Evolutionary conservation across 2,113 vertebrate species (phyloP), one percentile per base, ranked within the genome.

Genomic region (Vulpes vulpes): DNA sequence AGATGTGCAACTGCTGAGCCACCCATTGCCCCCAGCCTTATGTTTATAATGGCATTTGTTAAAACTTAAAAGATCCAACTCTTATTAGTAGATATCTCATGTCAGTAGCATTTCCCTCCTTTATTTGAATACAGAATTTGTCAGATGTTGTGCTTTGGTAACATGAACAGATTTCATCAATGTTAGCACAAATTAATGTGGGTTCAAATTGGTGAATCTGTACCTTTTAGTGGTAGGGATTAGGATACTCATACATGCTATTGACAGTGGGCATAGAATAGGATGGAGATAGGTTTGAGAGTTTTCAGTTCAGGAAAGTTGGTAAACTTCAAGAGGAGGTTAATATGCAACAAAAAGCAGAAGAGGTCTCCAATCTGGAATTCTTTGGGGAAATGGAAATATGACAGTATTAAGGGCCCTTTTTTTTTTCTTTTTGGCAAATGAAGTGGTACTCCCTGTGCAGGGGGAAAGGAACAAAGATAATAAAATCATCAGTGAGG

Each of bases 101-200:
- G 94, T 86, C n/a, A 94, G 30, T 53, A 84, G 16, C 35, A 27
- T 95, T 93, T 86, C 3, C n/a, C 49, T 3, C 55, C 71, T 96
- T 87, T 86, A 53, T 83, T 73, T 89, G 30, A 81, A 32, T 67
- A 81, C 51, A 93, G 94, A 64, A n/a, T 90, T 95, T 96, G 53
- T 80, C 19, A 78, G 69, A 81, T 60, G 51, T 93, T 83, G n/a
- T 86, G 9, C 30, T 96, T 96, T 80, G 67, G 51, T 86, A 57
- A 92, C 20, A 16, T 49, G 35, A 67, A 95, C 32, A 89, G 62
- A 57, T 94, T 89, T 89, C 38, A 96, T 23, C 74, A 88, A 64
- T 35, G n/a, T 92, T 17, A 90, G 14, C 81, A 92, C 67, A 83
- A 25, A 81, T 53, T 74, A 79, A 12, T 65, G 67, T 2, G 11